Conservation (phyloP, 2,888 invertebrate species). For the Aphodius sticticus region DNA sequence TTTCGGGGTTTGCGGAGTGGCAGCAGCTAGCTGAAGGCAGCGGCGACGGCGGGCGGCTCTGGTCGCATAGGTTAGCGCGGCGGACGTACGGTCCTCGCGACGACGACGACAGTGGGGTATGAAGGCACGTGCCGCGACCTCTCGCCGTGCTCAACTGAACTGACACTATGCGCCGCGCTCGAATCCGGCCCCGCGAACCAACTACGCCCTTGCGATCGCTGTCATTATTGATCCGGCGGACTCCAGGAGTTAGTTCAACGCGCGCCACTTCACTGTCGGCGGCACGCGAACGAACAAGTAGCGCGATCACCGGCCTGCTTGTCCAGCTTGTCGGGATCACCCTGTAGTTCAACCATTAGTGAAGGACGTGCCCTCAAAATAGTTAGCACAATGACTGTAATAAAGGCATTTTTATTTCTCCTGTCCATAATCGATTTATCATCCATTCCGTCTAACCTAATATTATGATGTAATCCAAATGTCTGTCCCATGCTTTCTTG, state of each 20-base stretch:
- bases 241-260: conserved; percentile 53
- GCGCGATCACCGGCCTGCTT: too few species aligned
- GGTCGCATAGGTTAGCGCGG: background rate
- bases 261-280: conserved; percentile 45
- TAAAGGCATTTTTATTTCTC: too few species aligned
- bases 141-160: conserved; percentile 16
- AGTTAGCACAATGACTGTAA: too few species aligned
- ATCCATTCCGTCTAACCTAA: too few species aligned
- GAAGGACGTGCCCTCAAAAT: background rate
- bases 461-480: too few species aligned
- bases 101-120: background rate
- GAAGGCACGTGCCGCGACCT: conserved; percentile 17
- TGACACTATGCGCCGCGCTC: conserved; percentile 20
- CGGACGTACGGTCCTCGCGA: conserved; percentile 18
- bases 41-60: background rate
- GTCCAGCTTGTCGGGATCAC: background rate
- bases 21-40: background rate
- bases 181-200: conserved; percentile 9
- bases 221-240: conserved; percentile 56
- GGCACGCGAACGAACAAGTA: background rate
- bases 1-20: background rate
- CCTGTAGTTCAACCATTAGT: background rate
- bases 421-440: too few species aligned
- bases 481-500: too few species aligned
- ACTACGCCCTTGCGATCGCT: conserved; percentile 46